phyloP scores from a whole-genome alignment of 1,140 invertebrate genomes.

The Drosophila tani region DNA sequence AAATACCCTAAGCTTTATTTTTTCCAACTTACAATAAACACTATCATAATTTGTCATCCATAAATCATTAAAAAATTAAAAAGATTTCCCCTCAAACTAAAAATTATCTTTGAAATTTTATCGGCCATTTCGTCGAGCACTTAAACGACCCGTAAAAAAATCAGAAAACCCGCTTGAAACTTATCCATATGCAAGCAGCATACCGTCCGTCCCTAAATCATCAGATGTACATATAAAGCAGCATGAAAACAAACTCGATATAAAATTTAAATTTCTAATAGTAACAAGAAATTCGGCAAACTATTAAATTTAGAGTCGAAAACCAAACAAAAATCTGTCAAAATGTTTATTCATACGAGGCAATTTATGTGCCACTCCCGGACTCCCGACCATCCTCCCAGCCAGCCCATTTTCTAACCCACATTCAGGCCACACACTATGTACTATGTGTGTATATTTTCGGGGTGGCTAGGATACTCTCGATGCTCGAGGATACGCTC shows the following conservation, averaged over 20 bases:
- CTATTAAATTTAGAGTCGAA: conserved; percentile 59
- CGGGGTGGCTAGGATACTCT: conserved; percentile 28
- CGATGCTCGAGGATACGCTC: conserved; percentile 52
- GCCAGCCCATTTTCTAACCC: conserved; percentile 22
- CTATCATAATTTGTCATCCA: neutral
- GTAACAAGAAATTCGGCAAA: conserved; percentile 51
- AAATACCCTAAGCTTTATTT: neutral
- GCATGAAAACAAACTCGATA: conserved; percentile 43
- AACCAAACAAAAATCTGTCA: conserved; percentile 59
- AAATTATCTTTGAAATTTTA: conserved; percentile 30
- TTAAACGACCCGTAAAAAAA: conserved; percentile 46
- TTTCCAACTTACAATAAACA: conserved; percentile 4
- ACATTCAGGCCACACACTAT: conserved; percentile 9
- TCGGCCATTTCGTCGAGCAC: conserved; percentile 40
- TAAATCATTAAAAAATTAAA: conserved; percentile 29
- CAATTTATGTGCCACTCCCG: conserved; percentile 51
- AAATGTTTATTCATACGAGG: conserved; percentile 63
- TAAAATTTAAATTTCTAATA: conserved; percentile 58
- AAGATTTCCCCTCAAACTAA: conserved; percentile 19
- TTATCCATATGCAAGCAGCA: conserved; percentile 39
- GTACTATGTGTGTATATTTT: conserved; percentile 1
- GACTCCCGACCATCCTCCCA: neutral
- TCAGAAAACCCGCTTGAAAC: conserved; percentile 22
- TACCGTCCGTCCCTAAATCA: conserved; percentile 33
- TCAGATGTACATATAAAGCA: conserved; percentile 19